These are phyloP conservation scores for Myotis vivesi DNA, from an alignment of 2,797 vertebrate genomes.

Conservation along the genomic window DNA sequence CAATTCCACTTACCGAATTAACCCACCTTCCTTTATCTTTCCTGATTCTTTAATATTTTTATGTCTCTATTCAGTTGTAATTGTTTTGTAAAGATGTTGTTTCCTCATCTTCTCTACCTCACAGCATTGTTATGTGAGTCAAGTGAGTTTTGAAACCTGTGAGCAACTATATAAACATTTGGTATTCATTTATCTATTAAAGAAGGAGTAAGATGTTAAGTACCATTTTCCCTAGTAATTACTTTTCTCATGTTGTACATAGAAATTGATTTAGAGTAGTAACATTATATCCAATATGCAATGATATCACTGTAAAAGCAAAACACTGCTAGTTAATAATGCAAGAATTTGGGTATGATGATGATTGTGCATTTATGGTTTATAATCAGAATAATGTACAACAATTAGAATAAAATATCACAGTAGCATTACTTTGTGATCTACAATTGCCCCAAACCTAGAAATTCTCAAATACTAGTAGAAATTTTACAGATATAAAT, in stretches of 20 bases:
- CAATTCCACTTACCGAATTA: not conserved
- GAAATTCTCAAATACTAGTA: not conserved
- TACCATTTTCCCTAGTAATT: slow-evolving; percentile 9
- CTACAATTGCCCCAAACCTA: slow-evolving; percentile 10
- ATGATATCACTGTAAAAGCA: slow-evolving; percentile 2
- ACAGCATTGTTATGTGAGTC: not conserved
- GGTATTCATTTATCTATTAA: slow-evolving; percentile 19
- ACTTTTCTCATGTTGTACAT: not conserved
- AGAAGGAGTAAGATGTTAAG: slow-evolving; percentile 1
- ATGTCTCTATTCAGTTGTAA: slow-evolving; percentile 37
- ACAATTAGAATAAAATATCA: slow-evolving; percentile 49
- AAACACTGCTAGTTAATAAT: slow-evolving; percentile 4
- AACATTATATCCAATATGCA: slow-evolving; percentile 21
- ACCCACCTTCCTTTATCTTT: slow-evolving; percentile 26
- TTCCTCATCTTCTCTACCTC: slow-evolving; percentile 25
- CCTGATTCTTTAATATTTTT: slow-evolving; percentile 50
- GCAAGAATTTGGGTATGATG: slow-evolving; percentile 24
- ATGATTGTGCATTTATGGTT: slow-evolving; percentile 7
- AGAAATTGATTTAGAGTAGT: slow-evolving; percentile 36
- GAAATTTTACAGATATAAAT: not conserved
- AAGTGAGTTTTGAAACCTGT: slow-evolving; percentile 51
- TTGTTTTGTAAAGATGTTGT: slow-evolving; percentile 24
- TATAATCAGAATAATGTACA: not conserved
- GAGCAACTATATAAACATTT: slow-evolving; percentile 19
- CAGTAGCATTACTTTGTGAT: slow-evolving; percentile 40